Conservation (phyloP, 2,888 invertebrate genomes). For the Agrenia bidenticulata region DNA sequence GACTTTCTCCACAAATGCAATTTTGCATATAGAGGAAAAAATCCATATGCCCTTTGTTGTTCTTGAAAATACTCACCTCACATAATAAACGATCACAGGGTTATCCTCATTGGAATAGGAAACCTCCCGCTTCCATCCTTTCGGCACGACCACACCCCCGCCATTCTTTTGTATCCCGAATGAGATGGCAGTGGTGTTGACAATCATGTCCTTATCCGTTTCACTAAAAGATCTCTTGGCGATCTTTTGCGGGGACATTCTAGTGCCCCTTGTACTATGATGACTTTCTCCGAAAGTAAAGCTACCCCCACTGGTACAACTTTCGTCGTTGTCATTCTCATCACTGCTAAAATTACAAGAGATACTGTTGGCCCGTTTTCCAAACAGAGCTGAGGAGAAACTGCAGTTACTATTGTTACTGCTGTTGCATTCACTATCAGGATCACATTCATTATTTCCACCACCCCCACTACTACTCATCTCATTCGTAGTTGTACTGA, state of each 20-base stretch:
- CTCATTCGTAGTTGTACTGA: conserved; percentile 42
- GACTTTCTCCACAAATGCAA: too few relatives aligned
- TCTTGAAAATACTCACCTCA: conserved; percentile 32
- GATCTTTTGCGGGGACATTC: conserved; percentile 45
- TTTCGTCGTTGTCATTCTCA: conserved; percentile 35
- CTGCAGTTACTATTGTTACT: conserved; percentile 34
- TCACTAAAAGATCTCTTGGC: conserved; percentile 52
- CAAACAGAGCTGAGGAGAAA: conserved; percentile 36
- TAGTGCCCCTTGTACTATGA: conserved; percentile 1
- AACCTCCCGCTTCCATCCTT: conserved; percentile 70
- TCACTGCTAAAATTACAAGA: conserved; percentile 22
- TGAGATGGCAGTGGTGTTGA: conserved; percentile 33
- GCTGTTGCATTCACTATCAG: conserved; percentile 41
- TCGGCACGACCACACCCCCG: conserved; percentile 60
- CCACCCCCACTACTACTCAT: conserved; percentile 14
- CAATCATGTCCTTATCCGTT: conserved; percentile 49
- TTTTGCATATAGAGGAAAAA: too few relatives aligned
- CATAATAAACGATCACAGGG: conserved; percentile 38
- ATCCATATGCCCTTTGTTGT: too few relatives aligned
- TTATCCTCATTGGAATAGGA: conserved; percentile 24
- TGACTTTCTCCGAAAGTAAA: conserved; percentile 1
- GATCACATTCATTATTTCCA: conserved; percentile 30
- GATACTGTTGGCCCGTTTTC: conserved; percentile 5
- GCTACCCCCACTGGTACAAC: conserved; percentile 40
- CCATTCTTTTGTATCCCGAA: not conserved